Evolutionary conservation across 2,113 vertebrate species (phyloP).

Genomic region (Morone chrysops): DNA sequence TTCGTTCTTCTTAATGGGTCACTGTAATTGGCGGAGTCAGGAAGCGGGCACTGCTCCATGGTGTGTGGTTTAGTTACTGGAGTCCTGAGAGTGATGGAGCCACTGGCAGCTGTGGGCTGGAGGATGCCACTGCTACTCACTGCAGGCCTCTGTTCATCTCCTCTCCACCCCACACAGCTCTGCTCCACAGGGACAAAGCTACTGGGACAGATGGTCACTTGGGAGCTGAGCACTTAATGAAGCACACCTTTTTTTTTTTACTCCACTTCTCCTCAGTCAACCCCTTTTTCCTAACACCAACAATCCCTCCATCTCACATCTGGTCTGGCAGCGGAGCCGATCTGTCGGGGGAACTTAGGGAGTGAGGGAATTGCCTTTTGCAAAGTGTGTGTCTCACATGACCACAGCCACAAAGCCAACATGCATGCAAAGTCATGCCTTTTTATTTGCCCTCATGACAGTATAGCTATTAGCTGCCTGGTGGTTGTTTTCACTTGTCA

Average conservation of each 20-base stretch:
- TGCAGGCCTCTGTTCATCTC: conserved; percentile 48
- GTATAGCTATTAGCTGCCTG: conserved; percentile 70
- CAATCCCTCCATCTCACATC: conserved; percentile 62
- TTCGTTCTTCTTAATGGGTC: conserved; percentile 84
- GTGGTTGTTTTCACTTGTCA: conserved; percentile 73
- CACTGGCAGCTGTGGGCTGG: conserved; percentile 68
- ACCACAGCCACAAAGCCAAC: conserved; percentile 56
- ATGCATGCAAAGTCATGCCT: conserved; percentile 70
- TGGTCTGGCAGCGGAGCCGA: conserved; percentile 50
- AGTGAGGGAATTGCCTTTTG: conserved; percentile 58
- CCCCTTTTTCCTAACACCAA: conserved; percentile 40
- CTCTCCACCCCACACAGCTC: conserved; percentile 38
- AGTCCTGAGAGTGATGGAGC: conserved; percentile 83
- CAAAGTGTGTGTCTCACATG: conserved; percentile 54
- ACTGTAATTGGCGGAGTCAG: conserved; percentile 86
- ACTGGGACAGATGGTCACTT: conserved; percentile 71
- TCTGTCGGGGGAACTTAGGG: conserved; percentile 30
- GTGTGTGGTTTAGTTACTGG: conserved; percentile 73
- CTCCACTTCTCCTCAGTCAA: conserved; percentile 33
- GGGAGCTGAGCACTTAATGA: conserved; percentile 64
- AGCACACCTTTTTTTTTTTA: conserved; percentile 49
- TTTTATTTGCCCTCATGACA: conserved; percentile 77
- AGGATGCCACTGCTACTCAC: conserved; percentile 14
- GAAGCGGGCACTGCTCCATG: conserved; percentile 74
- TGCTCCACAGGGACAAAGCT: conserved; percentile 66